phyloP scores from a whole-genome alignment of 2,797 vertebrate species.

The Hypotaenidia philippensis region DNA sequence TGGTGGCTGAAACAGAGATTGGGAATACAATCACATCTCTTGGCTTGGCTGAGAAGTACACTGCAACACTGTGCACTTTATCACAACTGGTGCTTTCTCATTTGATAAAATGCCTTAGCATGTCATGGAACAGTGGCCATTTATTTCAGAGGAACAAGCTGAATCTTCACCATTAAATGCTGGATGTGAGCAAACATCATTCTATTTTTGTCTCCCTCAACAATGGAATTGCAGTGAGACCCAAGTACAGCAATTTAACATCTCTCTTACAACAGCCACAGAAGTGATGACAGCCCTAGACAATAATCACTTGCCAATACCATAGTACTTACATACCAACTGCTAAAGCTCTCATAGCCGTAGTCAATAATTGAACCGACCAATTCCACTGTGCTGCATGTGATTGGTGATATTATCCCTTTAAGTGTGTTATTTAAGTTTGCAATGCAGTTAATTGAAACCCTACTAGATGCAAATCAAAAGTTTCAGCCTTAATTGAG shows the following conservation, averaged over 20 bases:
- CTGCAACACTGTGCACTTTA: slow-evolving; percentile 27
- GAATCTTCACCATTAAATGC: slow-evolving; percentile 46
- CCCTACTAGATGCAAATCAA: slow-evolving; percentile 88
- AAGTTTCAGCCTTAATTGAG: slow-evolving; percentile 91
- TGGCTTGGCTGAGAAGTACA: slow-evolving; percentile 28
- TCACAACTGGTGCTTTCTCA: slow-evolving; percentile 52
- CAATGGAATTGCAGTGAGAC: slow-evolving; percentile 49
- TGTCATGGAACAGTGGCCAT: slow-evolving; percentile 40
- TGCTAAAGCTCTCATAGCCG: slow-evolving; percentile 65
- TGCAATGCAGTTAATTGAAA: slow-evolving; percentile 86
- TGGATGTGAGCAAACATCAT: slow-evolving; percentile 37
- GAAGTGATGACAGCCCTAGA: slow-evolving; percentile 50
- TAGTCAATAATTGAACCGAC: slow-evolving; percentile 71
- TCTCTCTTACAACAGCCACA: slow-evolving; percentile 45
- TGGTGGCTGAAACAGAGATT: slow-evolving; percentile 51
- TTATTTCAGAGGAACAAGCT: slow-evolving; percentile 63
- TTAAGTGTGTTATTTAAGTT: slow-evolving; percentile 87
- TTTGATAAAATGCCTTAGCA: slow-evolving; percentile 63
- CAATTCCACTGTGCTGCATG: slow-evolving; percentile 72
- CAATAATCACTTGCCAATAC: slow-evolving; percentile 55
- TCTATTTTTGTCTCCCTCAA: slow-evolving; percentile 44
- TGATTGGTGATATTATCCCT: slow-evolving; percentile 84
- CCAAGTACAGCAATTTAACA: slow-evolving; percentile 52
- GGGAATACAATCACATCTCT: slow-evolving; percentile 43
- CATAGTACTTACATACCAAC: slow-evolving; percentile 54